Conservation (phyloP, 2,797 vertebrate genomes). For the Phalloptychus januarius region DNA sequence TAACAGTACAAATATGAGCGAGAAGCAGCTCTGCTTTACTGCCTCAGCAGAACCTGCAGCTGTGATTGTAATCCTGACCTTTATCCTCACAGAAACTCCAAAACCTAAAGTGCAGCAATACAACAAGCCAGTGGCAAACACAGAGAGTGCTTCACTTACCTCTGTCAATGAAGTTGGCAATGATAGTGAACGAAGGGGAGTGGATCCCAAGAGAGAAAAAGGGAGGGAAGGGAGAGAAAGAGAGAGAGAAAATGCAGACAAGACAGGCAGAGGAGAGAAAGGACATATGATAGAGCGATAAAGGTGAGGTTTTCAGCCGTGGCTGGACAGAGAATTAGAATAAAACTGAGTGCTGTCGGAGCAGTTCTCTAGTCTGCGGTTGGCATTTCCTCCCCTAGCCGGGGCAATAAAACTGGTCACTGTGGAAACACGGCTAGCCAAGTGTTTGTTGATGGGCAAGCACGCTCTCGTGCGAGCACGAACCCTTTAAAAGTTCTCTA, state of each 20-base stretch:
- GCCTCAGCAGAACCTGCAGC: slow-evolving; percentile 12
- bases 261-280: slow-evolving; percentile 25
- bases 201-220: not conserved
- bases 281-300: slow-evolving; percentile 43
- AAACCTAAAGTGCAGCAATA: slow-evolving; percentile 23
- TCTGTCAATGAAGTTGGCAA: slow-evolving; percentile 66
- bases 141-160: slow-evolving; percentile 62
- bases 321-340: slow-evolving; percentile 35
- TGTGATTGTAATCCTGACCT: slow-evolving; percentile 24
- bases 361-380: slow-evolving; percentile 39
- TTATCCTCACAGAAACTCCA: slow-evolving; percentile 13
- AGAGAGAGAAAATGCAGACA: slow-evolving; percentile 8
- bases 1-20: slow-evolving; percentile 5
- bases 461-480: slow-evolving; percentile 36
- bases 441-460: slow-evolving; percentile 49
- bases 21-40: not conserved
- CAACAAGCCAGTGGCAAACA: slow-evolving; percentile 6
- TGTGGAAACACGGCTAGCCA: slow-evolving; percentile 65
- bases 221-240: not conserved
- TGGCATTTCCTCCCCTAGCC: slow-evolving; percentile 71
- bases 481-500: slow-evolving; percentile 48
- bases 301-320: slow-evolving; percentile 33
- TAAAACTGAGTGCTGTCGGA: slow-evolving; percentile 21
- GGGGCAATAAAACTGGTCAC: slow-evolving; percentile 51
- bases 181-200: slow-evolving; percentile 29